Evolutionary conservation across 2,888 invertebrate species (phyloP), one percentile per base, ranked within the genome.

Genomic region (Phrixothrix hirtus): DNA sequence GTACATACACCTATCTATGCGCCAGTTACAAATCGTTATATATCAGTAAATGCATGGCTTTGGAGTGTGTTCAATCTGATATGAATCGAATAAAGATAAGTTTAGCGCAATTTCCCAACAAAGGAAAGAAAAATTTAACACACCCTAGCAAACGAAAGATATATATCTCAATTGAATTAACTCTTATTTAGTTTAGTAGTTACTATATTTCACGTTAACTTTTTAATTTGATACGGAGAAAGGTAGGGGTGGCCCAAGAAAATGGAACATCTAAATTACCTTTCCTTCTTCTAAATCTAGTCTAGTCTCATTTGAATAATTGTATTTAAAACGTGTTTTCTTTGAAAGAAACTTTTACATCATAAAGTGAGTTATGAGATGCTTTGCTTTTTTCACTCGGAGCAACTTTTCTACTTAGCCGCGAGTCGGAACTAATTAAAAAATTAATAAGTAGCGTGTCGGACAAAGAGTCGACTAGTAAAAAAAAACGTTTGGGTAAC

Each of bases 91-190:
- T n/a, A n/a, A n/a, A n/a, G n/a, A n/a, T n/a, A n/a, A n/a, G n/a
- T n/a, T n/a, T n/a, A n/a, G n/a, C n/a, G n/a, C n/a, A n/a, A n/a
- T 36, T 44, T 27, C 26, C 26, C 29, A 29, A 17, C 36, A 29
- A 30, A 31, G 31, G 29, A 38, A 50, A 37, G 30, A 43, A 38
- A 38, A 37, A 32, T 32, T 37, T 38, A 27, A 32, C 31, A 21
- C 31, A 16, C 25, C 14, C 44, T 11, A n/a, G n/a, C 25, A 30
- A 35, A 26, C 46, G 41, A 34, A 29, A 54, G 54, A 54, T 49
- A 44, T 55, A 55, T 45, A 41, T 44, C 31, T 29, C 52, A 46
- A 52, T 56, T 51, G 52, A 53, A 53, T 57, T 57, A 53, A 42
- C 39, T 32, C 48, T 38, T 47, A 56, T 56, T 56, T 56, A 44